Base-by-base conservation (phyloP, 2,797 vertebrate genomes). In the Sebastes melanostomus region DNA sequence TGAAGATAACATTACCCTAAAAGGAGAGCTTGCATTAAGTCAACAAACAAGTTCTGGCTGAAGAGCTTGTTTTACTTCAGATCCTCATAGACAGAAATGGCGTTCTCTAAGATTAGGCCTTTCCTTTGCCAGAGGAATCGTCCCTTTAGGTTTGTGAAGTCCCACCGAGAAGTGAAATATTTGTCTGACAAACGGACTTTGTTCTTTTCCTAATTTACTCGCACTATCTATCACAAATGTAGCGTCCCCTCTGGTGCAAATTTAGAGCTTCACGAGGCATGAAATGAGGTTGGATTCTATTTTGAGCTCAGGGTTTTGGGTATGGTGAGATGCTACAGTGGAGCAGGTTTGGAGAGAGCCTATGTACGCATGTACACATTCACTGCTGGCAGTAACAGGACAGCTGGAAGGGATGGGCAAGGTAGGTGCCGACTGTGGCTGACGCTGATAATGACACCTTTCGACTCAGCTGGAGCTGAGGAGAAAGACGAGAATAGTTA, bases 221-320 rank as follows among this genome's bases (percentile, higher is more conserved):
- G 0, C 62, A 68, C 79, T 86, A 84, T 91, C 78, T 67, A 75
- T 88, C 79, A 83, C 82, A 91, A 91, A 87, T 78, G 78, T 79
- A 77, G 32, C 32, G 12, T 86, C 86, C 81, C 84, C 85, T 86
- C 82, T 78, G 88, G 88, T 91, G 78, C 86, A 89, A 88, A 92
- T 93, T 88, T 91, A 88, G 80, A 91, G 89, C 84, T 93, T 89
- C 82, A 54, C 29, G 55, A 90, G 86, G 92, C 91, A 90, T 90
- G 88, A 93, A 93, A 94, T 91, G 75, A 91, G 90, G 83, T 86
- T 91, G 84, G 82, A 32, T 87, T 91, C 87, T 94, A 93, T 93
- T 93, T 93, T 85, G 38, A 82, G 90, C 82, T 65, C 58, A 59
- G 62, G 56, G 77, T 89, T 89, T 91, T 91, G 66, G 75, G 78